phyloP scores from a whole-genome alignment of 2,888 invertebrate species.

The Clitarchus hookeri region DNA sequence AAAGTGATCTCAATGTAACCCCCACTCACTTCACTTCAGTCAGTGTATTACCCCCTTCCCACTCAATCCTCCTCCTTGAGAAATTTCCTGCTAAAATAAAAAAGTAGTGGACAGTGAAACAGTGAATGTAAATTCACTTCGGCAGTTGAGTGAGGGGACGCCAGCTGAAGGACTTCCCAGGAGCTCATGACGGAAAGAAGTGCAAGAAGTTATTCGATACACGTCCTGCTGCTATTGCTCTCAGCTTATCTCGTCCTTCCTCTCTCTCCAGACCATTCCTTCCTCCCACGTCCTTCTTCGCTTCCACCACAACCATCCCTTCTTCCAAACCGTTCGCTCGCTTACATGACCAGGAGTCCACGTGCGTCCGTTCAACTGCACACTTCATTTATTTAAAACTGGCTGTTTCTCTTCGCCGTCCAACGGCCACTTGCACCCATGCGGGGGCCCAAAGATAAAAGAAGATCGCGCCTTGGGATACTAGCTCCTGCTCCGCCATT shows the following conservation, averaged over 20 bases:
- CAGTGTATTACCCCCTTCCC: no score
- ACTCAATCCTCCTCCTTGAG: no score
- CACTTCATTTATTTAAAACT: constrained; percentile 26
- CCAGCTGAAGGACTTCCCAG: not conserved
- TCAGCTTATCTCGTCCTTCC: constrained; percentile 10
- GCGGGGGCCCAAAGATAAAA: not conserved
- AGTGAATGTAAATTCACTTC: not conserved
- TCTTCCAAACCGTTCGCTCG: not conserved
- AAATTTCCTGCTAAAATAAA: not conserved
- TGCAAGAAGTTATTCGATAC: not conserved
- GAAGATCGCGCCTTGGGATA: not conserved
- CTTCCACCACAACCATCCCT: not conserved
- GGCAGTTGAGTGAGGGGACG: not conserved
- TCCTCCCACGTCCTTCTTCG: no score
- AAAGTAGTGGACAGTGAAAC: not conserved
- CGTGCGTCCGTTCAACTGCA: constrained; percentile 17
- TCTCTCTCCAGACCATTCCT: not conserved
- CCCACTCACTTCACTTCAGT: no score
- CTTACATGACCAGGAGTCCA: not conserved
- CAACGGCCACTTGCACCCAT: not conserved
- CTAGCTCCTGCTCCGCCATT: not conserved
- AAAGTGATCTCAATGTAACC: no score
- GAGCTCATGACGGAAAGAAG: not conserved
- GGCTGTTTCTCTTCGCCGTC: constrained; percentile 12
- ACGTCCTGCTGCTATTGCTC: constrained; percentile 17